Evolutionary conservation across 2,113 vertebrate genomes (phyloP).

Genomic region (Addax nasomaculatus): DNA sequence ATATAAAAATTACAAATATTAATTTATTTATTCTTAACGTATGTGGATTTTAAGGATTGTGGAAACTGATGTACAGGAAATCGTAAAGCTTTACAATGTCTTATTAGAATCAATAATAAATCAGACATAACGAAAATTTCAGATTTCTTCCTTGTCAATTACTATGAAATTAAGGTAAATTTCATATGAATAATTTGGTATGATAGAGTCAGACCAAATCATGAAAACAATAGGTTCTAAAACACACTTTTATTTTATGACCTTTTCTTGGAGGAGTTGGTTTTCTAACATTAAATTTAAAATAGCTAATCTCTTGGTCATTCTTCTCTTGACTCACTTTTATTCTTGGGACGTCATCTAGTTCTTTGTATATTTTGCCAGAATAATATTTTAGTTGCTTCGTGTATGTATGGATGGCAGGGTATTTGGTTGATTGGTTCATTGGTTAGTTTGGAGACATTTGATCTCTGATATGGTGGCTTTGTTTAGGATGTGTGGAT

Average conservation of each 20-base stretch:
- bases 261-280: background rate
- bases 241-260: background rate
- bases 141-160: background rate
- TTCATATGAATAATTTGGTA: background rate
- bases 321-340: background rate
- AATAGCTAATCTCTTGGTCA: background rate
- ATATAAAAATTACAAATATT: constrained; percentile 7
- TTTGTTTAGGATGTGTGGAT: background rate
- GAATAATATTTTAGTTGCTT: background rate
- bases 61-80: background rate
- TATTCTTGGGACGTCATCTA: background rate
- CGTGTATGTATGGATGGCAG: too few species aligned
- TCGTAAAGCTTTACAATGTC: background rate
- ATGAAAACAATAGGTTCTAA: background rate
- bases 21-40: constrained; percentile 25
- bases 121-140: background rate
- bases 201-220: background rate
- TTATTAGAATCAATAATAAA: background rate
- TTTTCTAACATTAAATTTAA: constrained; percentile 8
- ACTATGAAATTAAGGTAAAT: constrained; percentile 19
- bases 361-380: background rate
- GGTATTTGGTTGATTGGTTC: background rate
- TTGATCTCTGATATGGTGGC: background rate
- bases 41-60: constrained; percentile 11
- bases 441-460: background rate